Conservation (phyloP, 2,113 vertebrate species). For the Nycticorax nycticorax region DNA sequence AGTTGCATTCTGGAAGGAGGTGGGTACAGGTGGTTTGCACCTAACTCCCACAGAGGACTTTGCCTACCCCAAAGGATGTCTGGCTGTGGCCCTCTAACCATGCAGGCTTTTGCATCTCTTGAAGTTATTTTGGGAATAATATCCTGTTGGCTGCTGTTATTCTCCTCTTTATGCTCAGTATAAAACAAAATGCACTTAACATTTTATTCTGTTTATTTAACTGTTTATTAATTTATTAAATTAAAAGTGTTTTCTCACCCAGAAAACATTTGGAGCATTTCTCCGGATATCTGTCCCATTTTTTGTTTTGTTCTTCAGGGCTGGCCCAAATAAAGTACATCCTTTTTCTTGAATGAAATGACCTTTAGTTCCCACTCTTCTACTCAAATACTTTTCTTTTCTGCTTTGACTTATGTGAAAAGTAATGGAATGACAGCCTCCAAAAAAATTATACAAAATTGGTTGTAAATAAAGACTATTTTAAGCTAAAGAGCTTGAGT, state of each 20-base stretch:
- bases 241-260: background rate
- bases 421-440: background rate
- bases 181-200: background rate
- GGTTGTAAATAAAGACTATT: slow-evolving; percentile 11
- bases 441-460: background rate
- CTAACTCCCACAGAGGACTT: background rate
- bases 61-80: background rate
- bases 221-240: background rate
- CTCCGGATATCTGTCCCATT: background rate
- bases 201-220: background rate
- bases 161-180: background rate
- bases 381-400: background rate
- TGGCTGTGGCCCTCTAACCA: background rate
- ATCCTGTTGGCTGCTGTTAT: background rate
- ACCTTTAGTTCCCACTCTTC: background rate
- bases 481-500: background rate
- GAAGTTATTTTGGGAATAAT: background rate
- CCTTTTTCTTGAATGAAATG: background rate
- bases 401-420: background rate
- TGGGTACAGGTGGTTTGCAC: background rate
- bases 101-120: background rate
- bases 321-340: background rate
- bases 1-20: background rate
- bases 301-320: background rate
- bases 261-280: background rate